Conservation (phyloP, 2,797 vertebrate species). For the Diceros bicornis region DNA sequence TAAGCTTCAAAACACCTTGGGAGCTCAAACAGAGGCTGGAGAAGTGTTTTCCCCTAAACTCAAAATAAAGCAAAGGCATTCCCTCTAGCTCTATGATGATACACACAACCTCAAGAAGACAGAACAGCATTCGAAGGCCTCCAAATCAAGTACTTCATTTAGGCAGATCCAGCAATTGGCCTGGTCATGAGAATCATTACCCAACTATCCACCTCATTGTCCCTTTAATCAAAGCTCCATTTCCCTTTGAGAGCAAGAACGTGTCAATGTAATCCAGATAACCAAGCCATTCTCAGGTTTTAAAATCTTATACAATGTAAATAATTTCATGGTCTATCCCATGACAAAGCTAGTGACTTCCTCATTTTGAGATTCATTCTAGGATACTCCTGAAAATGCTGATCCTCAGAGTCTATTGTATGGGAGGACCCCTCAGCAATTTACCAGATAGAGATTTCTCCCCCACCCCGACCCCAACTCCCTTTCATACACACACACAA, state of each 20-base stretch:
- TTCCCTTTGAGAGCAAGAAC: constrained; percentile 7
- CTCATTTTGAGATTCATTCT: not conserved
- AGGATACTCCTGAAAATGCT: not conserved
- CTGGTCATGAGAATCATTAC: not conserved
- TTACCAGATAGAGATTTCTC: not conserved
- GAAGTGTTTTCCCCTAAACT: not conserved
- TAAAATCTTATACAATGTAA: not conserved
- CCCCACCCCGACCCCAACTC: fast-evolving
- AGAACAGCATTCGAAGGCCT: not conserved
- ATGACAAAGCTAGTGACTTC: not conserved
- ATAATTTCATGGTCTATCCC: not conserved
- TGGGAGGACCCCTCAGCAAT: not conserved
- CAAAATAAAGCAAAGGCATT: constrained; percentile 54
- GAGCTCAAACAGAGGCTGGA: not conserved
- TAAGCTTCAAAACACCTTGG: not conserved
- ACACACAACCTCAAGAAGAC: constrained; percentile 10
- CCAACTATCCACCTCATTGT: not conserved
- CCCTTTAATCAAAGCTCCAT: constrained; percentile 23
- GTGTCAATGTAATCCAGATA: not conserved
- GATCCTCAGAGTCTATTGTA: not conserved
- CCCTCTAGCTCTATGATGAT: not conserved
- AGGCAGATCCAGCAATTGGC: not conserved
- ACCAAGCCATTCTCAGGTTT: not conserved
- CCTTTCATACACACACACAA: too few relatives aligned
- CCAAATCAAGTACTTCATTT: not conserved